Evolutionary conservation across 2,888 invertebrate species (phyloP).

Genomic region (Blastobasis lacticolella): DNA sequence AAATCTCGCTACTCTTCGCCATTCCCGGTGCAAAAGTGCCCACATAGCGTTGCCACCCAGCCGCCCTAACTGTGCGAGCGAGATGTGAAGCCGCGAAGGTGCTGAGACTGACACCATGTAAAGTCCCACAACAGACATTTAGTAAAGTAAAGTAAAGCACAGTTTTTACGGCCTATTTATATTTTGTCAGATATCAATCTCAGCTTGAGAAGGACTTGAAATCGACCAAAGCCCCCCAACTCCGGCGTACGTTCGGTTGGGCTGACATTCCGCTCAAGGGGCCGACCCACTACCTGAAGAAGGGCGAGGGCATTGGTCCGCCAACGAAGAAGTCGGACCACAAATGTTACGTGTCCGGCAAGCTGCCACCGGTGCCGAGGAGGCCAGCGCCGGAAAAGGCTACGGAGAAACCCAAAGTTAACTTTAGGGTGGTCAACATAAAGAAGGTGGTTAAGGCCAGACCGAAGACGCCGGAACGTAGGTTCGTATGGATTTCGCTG

Average conservation of each 20-base stretch:
- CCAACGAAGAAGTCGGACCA: slow-evolving; percentile 52
- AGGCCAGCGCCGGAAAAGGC: slow-evolving; percentile 42
- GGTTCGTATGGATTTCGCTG: too few relatives aligned
- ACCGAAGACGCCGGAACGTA: slow-evolving; percentile 34
- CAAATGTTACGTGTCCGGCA: slow-evolving; percentile 44
- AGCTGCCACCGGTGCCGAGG: slow-evolving; percentile 64
- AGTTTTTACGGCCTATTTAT: neutral
- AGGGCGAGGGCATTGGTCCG: slow-evolving; percentile 69
- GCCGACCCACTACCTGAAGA: slow-evolving; percentile 77
- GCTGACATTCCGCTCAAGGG: slow-evolving; percentile 75
- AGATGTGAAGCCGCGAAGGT: too few relatives aligned
- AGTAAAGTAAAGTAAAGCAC: neutral
- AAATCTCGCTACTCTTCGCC: too few relatives aligned
- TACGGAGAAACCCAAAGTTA: slow-evolving; percentile 46
- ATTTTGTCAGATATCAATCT: slow-evolving; percentile 59
- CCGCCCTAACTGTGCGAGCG: too few relatives aligned
- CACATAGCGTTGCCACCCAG: too few relatives aligned
- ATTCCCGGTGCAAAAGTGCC: too few relatives aligned
- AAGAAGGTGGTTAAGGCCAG: slow-evolving; percentile 68
- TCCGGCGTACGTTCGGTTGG: slow-evolving; percentile 79
- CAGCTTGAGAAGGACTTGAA: slow-evolving; percentile 62
- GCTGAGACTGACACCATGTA: too few relatives aligned
- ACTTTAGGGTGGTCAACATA: slow-evolving; percentile 77
- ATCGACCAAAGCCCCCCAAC: slow-evolving; percentile 53
- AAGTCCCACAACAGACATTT: too few relatives aligned